These are phyloP conservation scores for Alfaro cultratus DNA, from an alignment of 2,797 vertebrate species.

Conservation along the genomic window DNA sequence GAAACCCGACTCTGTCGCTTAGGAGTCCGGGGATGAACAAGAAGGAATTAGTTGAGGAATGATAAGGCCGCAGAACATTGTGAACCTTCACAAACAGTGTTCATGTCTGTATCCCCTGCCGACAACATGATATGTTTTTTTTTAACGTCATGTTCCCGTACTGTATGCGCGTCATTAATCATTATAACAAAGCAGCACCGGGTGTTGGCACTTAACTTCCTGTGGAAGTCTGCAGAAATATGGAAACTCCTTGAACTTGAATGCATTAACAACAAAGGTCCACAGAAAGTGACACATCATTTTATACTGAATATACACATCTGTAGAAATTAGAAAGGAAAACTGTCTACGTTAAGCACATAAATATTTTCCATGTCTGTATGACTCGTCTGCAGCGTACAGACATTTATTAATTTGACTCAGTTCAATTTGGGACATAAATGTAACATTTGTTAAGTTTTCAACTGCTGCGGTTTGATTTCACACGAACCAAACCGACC, in stretches of 20 bases:
- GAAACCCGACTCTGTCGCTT: conserved; percentile 77
- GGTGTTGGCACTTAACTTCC: conserved; percentile 25
- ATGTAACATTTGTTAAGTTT: no score
- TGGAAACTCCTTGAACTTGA: not conserved
- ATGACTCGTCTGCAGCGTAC: not conserved
- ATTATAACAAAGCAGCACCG: conserved; percentile 60
- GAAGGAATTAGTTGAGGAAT: conserved; percentile 78
- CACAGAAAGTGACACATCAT: not conserved
- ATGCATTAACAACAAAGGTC: not conserved
- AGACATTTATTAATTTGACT: not conserved
- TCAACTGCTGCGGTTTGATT: no score
- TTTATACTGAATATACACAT: not conserved
- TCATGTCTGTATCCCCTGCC: conserved; percentile 55
- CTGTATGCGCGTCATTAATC: conserved; percentile 60
- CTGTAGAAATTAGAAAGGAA: not conserved
- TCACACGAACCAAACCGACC: no score
- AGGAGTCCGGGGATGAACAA: conserved; percentile 68
- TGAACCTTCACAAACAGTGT: conserved; percentile 68
- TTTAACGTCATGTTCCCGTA: conserved; percentile 67
- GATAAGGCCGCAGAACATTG: conserved; percentile 70
- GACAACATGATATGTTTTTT: conserved; percentile 72
- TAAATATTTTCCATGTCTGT: not conserved
- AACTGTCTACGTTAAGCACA: not conserved
- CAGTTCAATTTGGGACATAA: no score
- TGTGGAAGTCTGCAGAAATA: conserved; percentile 8